A percentile compares a stretch with the other conserved stretches of the same genome.
Evolutionary conservation across 2,797 vertebrate genomes (phyloP).

Genomic region (Craterocephalus amniculus): DNA sequence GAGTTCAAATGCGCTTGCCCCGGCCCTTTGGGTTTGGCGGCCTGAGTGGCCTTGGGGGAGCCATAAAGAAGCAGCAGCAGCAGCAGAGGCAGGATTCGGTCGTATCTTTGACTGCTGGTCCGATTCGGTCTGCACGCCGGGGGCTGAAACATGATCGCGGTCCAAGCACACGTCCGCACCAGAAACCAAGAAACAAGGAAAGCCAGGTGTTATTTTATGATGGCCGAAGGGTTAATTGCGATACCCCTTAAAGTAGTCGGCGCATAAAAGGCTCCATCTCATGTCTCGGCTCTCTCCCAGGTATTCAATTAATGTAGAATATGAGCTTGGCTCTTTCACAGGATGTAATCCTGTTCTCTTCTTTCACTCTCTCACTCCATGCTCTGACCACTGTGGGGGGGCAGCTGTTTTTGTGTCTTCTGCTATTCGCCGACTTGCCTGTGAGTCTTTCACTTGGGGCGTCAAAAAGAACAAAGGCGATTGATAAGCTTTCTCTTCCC

Average conservation of each 20-base stretch:
- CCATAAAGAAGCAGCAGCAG: conserved; percentile 75
- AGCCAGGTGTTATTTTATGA: conserved; percentile 69
- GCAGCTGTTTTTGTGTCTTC: conserved; percentile 59
- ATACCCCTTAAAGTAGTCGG: conserved; percentile 69
- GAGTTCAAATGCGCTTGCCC: conserved; percentile 96
- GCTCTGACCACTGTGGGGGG: conserved; percentile 59
- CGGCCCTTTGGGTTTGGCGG: conserved; percentile 89
- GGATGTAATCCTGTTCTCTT: conserved; percentile 59
- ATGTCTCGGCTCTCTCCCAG: conserved; percentile 67
- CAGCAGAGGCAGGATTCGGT: conserved; percentile 53
- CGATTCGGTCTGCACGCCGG: conserved; percentile 48
- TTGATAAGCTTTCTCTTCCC: conserved; percentile 63
- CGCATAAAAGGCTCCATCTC: conserved; percentile 67
- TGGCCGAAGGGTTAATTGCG: conserved; percentile 72
- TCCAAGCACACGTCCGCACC: conserved; percentile 39
- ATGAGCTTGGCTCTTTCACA: conserved; percentile 62
- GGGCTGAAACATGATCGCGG: conserved; percentile 74
- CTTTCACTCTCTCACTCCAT: conserved; percentile 68
- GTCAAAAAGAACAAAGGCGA: conserved; percentile 77
- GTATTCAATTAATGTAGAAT: conserved; percentile 74
- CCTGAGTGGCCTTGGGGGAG: conserved; percentile 76
- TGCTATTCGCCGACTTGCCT: conserved; percentile 61
- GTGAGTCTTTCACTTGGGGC: conserved; percentile 64
- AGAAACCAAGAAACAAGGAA: conserved; percentile 48
- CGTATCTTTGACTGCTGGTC: conserved; percentile 45